Conservation (phyloP, 2,113 vertebrate species). For the Narcine bancroftii region DNA sequence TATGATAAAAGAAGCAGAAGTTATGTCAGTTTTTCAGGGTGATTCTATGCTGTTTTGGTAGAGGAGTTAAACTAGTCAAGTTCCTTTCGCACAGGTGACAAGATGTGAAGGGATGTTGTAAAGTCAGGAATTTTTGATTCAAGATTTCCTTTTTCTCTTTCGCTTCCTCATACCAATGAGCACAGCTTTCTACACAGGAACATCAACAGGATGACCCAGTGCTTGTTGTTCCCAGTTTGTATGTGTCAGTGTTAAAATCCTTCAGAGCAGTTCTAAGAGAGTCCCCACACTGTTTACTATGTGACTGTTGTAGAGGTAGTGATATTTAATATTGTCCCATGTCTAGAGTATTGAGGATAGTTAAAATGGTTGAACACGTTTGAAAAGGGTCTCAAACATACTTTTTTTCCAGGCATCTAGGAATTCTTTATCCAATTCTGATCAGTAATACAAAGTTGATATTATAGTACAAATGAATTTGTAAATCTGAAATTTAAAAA, state of each 20-base stretch:
- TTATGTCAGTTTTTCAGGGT: not conserved
- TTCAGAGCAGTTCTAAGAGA: not conserved
- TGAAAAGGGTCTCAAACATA: not conserved
- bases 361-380: not conserved
- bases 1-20: not conserved
- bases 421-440: not conserved
- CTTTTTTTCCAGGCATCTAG: not conserved
- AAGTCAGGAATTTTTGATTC: too few relatives aligned
- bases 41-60: not conserved
- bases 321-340: not conserved
- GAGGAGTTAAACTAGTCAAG: too few relatives aligned
- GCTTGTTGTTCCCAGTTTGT: too few relatives aligned
- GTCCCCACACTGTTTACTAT: too few relatives aligned
- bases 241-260: too few relatives aligned
- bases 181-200: too few relatives aligned
- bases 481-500: not conserved
- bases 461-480: not conserved
- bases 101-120: too few relatives aligned
- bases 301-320: too few relatives aligned
- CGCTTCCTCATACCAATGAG: too few relatives aligned
- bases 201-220: too few relatives aligned
- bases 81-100: too few relatives aligned
- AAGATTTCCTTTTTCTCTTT: too few relatives aligned
- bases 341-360: not conserved
- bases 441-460: not conserved